Conservation (phyloP, 2,888 invertebrate species). For the Apomyelois bistriatella region DNA sequence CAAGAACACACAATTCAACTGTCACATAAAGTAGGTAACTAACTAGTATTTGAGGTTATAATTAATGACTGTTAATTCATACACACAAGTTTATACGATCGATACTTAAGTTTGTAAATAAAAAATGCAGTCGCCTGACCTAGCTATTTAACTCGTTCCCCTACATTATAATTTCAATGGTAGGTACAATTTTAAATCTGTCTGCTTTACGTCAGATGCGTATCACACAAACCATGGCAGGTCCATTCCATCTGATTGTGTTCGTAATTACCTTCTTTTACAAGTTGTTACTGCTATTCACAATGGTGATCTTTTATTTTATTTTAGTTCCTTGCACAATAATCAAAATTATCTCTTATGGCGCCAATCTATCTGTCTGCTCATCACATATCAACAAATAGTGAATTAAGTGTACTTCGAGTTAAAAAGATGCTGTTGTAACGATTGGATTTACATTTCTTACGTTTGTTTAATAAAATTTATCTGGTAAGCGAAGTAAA, state of each 20-base stretch:
- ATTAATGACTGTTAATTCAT: too few species aligned
- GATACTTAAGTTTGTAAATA: neutral
- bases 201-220: constrained; percentile 39
- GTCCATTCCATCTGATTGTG: constrained; percentile 34
- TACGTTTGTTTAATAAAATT: too few species aligned
- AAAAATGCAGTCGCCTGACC: neutral
- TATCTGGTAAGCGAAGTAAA: too few species aligned
- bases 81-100: too few species aligned
- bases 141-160: neutral
- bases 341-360: neutral
- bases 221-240: constrained; percentile 37
- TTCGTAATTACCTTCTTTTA: constrained; percentile 43
- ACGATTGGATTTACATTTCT: too few species aligned
- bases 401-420: neutral
- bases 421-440: too few species aligned
- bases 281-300: constrained; percentile 13
- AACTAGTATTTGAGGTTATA: too few species aligned
- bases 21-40: too few species aligned
- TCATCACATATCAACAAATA: neutral
- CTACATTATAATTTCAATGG: constrained; percentile 31
- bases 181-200: constrained; percentile 43
- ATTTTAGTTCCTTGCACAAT: neutral
- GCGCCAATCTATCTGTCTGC: neutral
- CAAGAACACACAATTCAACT: too few species aligned
- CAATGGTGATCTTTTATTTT: neutral